Evolutionary conservation across 2,888 invertebrate genomes (phyloP).

Genomic region (Dynastes tityus): DNA sequence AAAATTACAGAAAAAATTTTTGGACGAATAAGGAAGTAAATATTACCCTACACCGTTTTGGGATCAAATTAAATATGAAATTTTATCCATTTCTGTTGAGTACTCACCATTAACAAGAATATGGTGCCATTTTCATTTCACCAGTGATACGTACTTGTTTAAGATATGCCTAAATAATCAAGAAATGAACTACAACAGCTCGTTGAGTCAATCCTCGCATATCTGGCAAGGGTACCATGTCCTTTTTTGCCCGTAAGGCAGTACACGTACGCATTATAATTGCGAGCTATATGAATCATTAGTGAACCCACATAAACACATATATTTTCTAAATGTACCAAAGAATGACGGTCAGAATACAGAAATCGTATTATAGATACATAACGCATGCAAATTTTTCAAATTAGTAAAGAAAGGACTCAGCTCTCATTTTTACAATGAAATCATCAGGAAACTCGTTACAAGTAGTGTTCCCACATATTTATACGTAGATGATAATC

Average conservation of each 20-base stretch:
- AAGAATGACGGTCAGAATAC: constrained; percentile 2
- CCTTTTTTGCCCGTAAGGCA: background rate
- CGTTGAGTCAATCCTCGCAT: too few relatives aligned
- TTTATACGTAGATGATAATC: constrained; percentile 26
- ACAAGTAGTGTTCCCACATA: constrained; percentile 36
- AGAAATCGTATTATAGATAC: background rate
- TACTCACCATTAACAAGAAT: too few relatives aligned
- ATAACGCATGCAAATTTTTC: background rate
- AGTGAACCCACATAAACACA: background rate
- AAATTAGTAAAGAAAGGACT: constrained; percentile 5
- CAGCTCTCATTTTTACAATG: constrained; percentile 18
- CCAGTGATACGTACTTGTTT: too few relatives aligned
- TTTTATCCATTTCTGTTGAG: too few relatives aligned
- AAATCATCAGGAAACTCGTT: constrained; percentile 13
- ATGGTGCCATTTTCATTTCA: too few relatives aligned
- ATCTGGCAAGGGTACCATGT: background rate
- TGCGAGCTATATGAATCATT: background rate
- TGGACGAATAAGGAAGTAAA: too few relatives aligned
- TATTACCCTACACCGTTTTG: too few relatives aligned
- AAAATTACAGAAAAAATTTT: too few relatives aligned
- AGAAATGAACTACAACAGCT: too few relatives aligned
- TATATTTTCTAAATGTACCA: constrained; percentile 4
- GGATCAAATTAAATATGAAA: too few relatives aligned
- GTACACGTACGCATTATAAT: background rate
- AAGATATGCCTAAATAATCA: too few relatives aligned